phyloP scores from a whole-genome alignment of 2,797 vertebrate species.

The Odontamblyopus rebecca region DNA sequence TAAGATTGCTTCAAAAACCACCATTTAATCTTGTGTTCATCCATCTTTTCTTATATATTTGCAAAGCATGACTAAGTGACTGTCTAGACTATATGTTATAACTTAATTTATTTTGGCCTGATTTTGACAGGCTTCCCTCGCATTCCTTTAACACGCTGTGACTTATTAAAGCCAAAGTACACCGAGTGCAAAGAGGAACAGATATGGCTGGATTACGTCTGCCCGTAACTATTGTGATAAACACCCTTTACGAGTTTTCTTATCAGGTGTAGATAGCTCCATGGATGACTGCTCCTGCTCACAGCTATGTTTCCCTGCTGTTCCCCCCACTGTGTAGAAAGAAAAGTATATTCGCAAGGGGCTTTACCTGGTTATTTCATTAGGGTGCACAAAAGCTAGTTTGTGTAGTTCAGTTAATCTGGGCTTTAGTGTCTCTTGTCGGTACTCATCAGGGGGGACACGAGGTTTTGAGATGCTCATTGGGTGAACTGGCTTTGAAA shows the following conservation, averaged over 20 bases:
- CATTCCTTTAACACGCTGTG: constrained; percentile 13
- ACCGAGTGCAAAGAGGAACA: constrained; percentile 32
- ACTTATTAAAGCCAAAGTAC: constrained; percentile 56
- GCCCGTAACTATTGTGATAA: constrained; percentile 25
- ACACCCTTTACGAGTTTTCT: constrained; percentile 24
- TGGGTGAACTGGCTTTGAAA: constrained; percentile 29
- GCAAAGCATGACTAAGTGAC: constrained; percentile 19
- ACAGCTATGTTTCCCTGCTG: not conserved
- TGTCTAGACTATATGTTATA: constrained; percentile 30
- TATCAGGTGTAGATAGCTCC: constrained; percentile 31
- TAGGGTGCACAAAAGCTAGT: constrained; percentile 19
- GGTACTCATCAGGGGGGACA: constrained; percentile 16
- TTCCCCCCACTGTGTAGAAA: constrained; percentile 3
- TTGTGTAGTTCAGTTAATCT: constrained; percentile 6
- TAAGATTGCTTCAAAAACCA: not conserved
- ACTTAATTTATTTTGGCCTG: constrained; percentile 31
- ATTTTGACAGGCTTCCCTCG: constrained; percentile 20
- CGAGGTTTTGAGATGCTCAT: constrained; percentile 18
- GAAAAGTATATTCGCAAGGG: constrained; percentile 1
- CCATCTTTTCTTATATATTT: not conserved
- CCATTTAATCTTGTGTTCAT: not conserved
- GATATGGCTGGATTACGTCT: constrained; percentile 25
- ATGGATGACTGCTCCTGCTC: not conserved
- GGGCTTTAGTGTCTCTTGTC: constrained; percentile 14
- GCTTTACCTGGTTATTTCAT: constrained; percentile 23